A percentile compares a stretch with the other conserved stretches of the same genome.
Conservation (phyloP, 2,113 vertebrate genomes). For the Ceyx margarethae region DNA sequence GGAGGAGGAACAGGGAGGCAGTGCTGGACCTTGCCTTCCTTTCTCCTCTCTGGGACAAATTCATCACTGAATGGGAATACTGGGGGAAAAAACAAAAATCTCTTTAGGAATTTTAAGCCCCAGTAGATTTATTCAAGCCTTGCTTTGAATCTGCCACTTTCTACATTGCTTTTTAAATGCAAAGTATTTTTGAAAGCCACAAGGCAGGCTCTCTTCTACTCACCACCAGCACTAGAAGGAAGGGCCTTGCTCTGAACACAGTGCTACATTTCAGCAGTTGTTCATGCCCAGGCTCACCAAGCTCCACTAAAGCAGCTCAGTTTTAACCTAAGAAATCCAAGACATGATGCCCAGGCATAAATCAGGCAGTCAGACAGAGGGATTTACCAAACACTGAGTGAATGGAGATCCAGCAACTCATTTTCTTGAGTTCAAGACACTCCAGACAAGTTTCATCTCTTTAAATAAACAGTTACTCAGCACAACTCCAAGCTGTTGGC, state of each 20-base stretch:
- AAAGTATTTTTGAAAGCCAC: not conserved
- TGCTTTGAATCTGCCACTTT: not conserved
- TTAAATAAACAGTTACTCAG: not conserved
- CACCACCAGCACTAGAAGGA: not conserved
- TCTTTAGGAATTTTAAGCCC: not conserved
- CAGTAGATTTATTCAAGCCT: not conserved
- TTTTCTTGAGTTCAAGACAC: not conserved
- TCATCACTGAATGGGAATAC: not conserved
- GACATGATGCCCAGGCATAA: not conserved
- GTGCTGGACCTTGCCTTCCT: not conserved
- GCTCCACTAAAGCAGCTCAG: not conserved
- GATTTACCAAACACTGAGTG: not conserved
- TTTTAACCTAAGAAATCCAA: not conserved
- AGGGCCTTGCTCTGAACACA: not conserved
- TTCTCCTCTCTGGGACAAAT: not conserved
- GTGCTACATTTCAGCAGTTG: not conserved
- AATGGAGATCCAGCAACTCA: not conserved
- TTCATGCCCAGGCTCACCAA: not conserved
- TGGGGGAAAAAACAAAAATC: too few species aligned
- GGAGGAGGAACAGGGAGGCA: not conserved
- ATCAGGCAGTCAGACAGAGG: not conserved
- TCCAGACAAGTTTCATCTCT: not conserved
- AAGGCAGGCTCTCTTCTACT: not conserved
- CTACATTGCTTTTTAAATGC: not conserved
- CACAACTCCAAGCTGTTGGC: not conserved